Evolutionary conservation across 2,888 invertebrate species (phyloP), one percentile per base, ranked within the genome.

Genomic region (Microdon myrmicae): DNA sequence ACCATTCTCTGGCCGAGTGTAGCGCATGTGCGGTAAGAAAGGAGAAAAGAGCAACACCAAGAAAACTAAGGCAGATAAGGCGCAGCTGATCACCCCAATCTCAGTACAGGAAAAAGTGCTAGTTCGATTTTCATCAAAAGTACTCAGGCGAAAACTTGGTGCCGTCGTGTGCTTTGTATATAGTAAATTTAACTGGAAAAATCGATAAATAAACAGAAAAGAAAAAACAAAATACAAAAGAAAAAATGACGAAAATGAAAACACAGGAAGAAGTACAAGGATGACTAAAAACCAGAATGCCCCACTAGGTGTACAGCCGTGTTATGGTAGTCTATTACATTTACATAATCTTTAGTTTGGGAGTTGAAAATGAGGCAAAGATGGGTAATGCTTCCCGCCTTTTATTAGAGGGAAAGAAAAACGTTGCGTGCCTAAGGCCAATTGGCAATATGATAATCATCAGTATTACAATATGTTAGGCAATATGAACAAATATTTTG

Each of bases 371-470:
- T 61, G 61, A 61, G 56, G 51, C 56, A 49, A 44, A 56, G 44
- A 61, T 49, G 61, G 44, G 49, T 39, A 49, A 29, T 20, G 56
- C 45, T 61, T 61, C 61, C 61, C 61, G 61, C 61, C 61, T 61
- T 61, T 60, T 56, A 48, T 56, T 49, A 39, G 49, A 23, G 19
- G 13, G 5, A 16, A 12, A 34, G 41, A 29, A 20, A 7, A 28
- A 25, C 16, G 8, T 49, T 61, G 39, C 61, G 44, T 56, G 61
- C 61, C 56, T 38, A n/a, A 23, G 56, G 56, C 56, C 34, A 39
- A 56, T 61, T n/a, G 49, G 56, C 49, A 56, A 61, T 49, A 44
- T 49, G 56, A 61, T 61, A 61, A 56, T 61, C 48, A 61, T 61
- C 56, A 49, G 44, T 38, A 56, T 49, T 45, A 56, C 56, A 44